phyloP scores from a whole-genome alignment of 23 tunicate species.

The Ascidia mentula region DNA sequence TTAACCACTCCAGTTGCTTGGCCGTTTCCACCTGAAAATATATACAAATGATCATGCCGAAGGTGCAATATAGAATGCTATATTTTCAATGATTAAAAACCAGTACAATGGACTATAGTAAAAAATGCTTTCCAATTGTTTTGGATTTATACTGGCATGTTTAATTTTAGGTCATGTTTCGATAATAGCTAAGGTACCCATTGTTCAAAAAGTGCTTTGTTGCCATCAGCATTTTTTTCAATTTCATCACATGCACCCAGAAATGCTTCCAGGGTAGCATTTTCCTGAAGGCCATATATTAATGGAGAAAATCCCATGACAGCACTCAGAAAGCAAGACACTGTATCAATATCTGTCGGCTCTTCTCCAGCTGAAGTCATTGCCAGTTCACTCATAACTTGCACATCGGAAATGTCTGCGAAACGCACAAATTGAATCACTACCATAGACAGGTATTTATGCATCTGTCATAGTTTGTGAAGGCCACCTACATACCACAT shows the following conservation, averaged over 20 bases:
- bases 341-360: slow-evolving; percentile 56
- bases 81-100: no score
- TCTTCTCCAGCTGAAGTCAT: slow-evolving; percentile 60
- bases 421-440: no score
- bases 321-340: slow-evolving; percentile 70
- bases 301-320: slow-evolving; percentile 30
- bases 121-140: no score
- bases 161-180: no score
- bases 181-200: no score
- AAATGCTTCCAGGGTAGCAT: neutral
- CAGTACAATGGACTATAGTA: neutral
- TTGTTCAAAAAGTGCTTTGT: neutral
- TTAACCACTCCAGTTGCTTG: slow-evolving; percentile 47
- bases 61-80: no score
- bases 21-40: no score
- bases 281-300: slow-evolving; percentile 5
- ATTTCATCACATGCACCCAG: neutral
- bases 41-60: no score
- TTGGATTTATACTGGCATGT: no score
- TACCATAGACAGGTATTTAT: no score
- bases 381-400: slow-evolving; percentile 56
- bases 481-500: neutral
- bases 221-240: neutral
- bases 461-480: no score
- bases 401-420: slow-evolving; percentile 60